These are phyloP conservation scores for Scolopax bukidnonensis DNA, from an alignment of 2,797 vertebrate species.

Conservation along the genomic window DNA sequence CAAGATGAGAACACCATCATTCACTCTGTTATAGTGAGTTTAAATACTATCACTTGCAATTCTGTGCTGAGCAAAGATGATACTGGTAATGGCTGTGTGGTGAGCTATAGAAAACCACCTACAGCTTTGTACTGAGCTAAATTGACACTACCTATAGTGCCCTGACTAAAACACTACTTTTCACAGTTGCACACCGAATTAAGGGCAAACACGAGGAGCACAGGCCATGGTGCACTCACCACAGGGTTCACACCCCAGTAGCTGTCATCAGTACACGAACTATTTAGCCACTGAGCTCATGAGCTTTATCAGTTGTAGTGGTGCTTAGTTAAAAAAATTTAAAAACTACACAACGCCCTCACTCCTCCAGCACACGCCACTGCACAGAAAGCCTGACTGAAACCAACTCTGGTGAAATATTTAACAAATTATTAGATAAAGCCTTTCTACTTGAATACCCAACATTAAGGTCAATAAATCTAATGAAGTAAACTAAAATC, in stretches of 20 bases:
- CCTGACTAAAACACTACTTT: slow-evolving; percentile 61
- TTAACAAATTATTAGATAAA: neutral
- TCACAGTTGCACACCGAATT: slow-evolving; percentile 57
- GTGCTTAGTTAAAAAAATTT: neutral
- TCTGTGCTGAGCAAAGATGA: slow-evolving; percentile 58
- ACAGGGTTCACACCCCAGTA: neutral
- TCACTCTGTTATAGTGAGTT: slow-evolving; percentile 14
- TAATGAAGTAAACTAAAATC: neutral
- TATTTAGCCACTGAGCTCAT: neutral
- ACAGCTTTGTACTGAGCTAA: slow-evolving; percentile 51
- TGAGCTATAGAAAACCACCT: slow-evolving; percentile 68
- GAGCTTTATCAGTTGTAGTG: neutral
- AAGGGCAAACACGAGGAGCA: slow-evolving; percentile 34
- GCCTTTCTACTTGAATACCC: neutral
- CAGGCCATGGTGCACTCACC: neutral
- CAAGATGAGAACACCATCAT: slow-evolving; percentile 26
- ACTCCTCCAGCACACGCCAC: neutral
- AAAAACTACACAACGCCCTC: neutral
- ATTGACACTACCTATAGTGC: slow-evolving; percentile 38
- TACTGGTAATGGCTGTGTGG: slow-evolving; percentile 52
- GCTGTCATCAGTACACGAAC: neutral
- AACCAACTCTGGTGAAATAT: neutral
- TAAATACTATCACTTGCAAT: slow-evolving; percentile 44
- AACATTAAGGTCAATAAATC: neutral
- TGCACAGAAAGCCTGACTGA: neutral